Conservation (phyloP, 2,888 invertebrate species). For the Harmothoe impar region DNA sequence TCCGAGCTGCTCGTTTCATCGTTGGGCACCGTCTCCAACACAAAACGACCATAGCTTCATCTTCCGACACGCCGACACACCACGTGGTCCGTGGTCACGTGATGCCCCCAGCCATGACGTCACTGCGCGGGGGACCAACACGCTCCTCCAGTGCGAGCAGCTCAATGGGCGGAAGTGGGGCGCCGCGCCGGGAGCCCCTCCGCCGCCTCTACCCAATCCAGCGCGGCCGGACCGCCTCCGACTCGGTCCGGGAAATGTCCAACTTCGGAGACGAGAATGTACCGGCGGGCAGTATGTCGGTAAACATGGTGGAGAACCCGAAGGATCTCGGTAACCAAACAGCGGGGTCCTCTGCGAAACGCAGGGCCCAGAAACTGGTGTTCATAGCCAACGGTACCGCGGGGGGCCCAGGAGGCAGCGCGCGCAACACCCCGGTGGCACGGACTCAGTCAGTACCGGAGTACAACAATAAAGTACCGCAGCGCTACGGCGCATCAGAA, state of each 20-base stretch:
- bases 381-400: background rate
- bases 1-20: background rate
- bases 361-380: background rate
- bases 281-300: background rate
- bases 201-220: constrained; percentile 38
- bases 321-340: background rate
- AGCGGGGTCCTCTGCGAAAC: background rate
- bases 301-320: background rate
- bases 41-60: background rate
- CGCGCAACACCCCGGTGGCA: background rate
- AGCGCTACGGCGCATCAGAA: background rate
- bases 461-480: background rate
- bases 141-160: constrained; percentile 30
- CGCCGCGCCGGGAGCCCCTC: constrained; percentile 52
- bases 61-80: background rate
- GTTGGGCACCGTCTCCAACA: background rate
- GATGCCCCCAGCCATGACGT: constrained; percentile 61
- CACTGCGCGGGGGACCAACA: constrained; percentile 20
- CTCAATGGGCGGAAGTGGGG: background rate
- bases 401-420: background rate
- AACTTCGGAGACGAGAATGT: background rate
- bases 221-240: background rate
- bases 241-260: background rate
- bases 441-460: background rate
- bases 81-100: background rate